These are phyloP conservation scores for Pasiphila rectangulata DNA, from an alignment of 2,888 invertebrate genomes.

Conservation along the genomic window DNA sequence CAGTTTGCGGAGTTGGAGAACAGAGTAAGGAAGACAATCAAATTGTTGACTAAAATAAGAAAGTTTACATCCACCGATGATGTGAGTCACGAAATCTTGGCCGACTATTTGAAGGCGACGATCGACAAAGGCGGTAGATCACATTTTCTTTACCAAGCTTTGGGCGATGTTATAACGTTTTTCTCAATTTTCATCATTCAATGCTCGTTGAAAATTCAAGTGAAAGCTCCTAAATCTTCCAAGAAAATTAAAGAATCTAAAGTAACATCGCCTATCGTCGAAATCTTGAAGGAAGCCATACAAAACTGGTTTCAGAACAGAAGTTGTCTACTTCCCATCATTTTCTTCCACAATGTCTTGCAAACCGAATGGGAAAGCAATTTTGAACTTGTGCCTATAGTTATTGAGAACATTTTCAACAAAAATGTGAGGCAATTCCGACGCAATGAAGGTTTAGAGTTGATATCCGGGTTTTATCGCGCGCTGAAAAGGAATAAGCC, in stretches of 20 bases:
- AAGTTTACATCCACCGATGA: constrained; percentile 81
- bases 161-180: constrained; percentile 83
- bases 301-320: constrained; percentile 83
- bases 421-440: constrained; percentile 83
- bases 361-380: constrained; percentile 84
- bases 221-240: constrained; percentile 45
- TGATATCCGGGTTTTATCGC: constrained; percentile 83
- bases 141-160: constrained; percentile 83
- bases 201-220: constrained; percentile 79
- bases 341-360: constrained; percentile 83
- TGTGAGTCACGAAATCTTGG: constrained; percentile 76
- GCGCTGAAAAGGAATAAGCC: constrained; percentile 77
- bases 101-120: constrained; percentile 78
- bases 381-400: constrained; percentile 78
- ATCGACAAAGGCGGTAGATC: constrained; percentile 84
- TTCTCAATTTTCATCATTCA: constrained; percentile 84
- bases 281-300: constrained; percentile 77
- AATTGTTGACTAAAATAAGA: constrained; percentile 80
- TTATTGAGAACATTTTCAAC: constrained; percentile 83
- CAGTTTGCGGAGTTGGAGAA: constrained; percentile 84
- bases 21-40: constrained; percentile 82
- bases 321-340: constrained; percentile 83
- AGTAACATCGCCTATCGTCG: constrained; percentile 54
- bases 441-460: constrained; percentile 84
- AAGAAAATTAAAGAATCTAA: constrained; percentile 51